Evolutionary conservation across 2,888 invertebrate genomes (phyloP), one percentile per base, ranked within the genome.

Genomic region (Nymphalis polychloros): DNA sequence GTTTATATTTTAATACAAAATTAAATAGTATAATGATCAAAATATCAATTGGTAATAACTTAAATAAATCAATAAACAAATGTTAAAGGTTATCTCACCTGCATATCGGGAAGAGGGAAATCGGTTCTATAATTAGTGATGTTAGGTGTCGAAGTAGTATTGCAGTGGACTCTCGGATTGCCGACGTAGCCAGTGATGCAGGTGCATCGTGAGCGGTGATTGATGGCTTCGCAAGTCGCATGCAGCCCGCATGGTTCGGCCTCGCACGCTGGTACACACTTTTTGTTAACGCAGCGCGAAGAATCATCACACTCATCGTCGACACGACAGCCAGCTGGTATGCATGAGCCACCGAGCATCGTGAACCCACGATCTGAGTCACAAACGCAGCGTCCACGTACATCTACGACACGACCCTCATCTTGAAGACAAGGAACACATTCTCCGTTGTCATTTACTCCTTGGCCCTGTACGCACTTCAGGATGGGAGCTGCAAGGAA

Each of bases 61-160:
- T 2, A 41, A 13, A 13, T 13, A 41, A 41, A 13, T 5, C 27
- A 41, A 13, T 41, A 2, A 8, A 41, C n/a, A 8, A 35, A 41
- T 41, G 1, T 41, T 41, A 41, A 41, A 2, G 35, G 8, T 41
- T 8, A 41, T 41, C 35, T 67, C 78, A 92, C 92, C 71, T 95
- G 94, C 95, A 97, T 96, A 69, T 97, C 96, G 8, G 97, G 97
- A 76, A 94, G 93, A 19, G 97, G 97, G 94, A 97, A 97, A 81
- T 97, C 97, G 0, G 97, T 97, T 53, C 96, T 93, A 77, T 94
- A 94, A 41, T 41, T 41, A 78, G 88, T 90, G 46, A 76, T 77
- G 52, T 82, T 80, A 7, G 80, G 77, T 50, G 80, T 76, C 75
- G 81, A 84, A 27, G 91, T 93, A 31, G 89, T 87, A 75, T 95